Evolutionary conservation across 1,140 invertebrate species (phyloP).

Genomic region (Schlechtendalia chinensis): DNA sequence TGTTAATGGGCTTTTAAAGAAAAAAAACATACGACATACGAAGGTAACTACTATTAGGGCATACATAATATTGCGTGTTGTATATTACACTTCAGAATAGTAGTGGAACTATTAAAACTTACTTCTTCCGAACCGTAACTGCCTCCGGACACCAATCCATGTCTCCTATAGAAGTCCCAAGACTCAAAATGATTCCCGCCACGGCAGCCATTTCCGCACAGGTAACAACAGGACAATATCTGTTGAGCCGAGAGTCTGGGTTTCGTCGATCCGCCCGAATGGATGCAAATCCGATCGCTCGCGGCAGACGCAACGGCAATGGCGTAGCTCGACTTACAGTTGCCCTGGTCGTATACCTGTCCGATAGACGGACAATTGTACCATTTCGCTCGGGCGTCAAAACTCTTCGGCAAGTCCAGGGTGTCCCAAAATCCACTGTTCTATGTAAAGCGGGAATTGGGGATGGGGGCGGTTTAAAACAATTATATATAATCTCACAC

Average conservation of each 20-base stretch:
- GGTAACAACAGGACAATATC: slow-evolving; percentile 58
- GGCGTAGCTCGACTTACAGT: slow-evolving; percentile 65
- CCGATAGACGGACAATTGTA: slow-evolving; percentile 75
- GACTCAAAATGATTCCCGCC: slow-evolving; percentile 64
- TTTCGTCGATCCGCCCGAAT: slow-evolving; percentile 60
- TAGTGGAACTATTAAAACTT: neutral
- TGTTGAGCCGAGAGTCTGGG: slow-evolving; percentile 64
- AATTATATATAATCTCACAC: no score
- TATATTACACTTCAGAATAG: no score
- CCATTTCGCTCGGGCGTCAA: slow-evolving; percentile 79
- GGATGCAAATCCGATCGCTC: slow-evolving; percentile 70
- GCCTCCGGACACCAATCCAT: slow-evolving; percentile 65
- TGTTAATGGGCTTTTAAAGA: no score
- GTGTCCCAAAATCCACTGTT: neutral
- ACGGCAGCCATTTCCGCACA: slow-evolving; percentile 67
- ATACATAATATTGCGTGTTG: no score
- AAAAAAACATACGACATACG: no score
- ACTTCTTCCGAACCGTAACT: slow-evolving; percentile 60
- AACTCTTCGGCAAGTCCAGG: slow-evolving; percentile 65
- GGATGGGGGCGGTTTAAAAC: no score
- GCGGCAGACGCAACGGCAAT: slow-evolving; percentile 58
- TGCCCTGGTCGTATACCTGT: slow-evolving; percentile 74
- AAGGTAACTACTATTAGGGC: no score
- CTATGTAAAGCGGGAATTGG: neutral
- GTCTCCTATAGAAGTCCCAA: slow-evolving; percentile 63